Evolutionary conservation across 1,140 invertebrate genomes (phyloP), one percentile per base, ranked within the genome.

Genomic region (Drosophila equinoxialis): DNA sequence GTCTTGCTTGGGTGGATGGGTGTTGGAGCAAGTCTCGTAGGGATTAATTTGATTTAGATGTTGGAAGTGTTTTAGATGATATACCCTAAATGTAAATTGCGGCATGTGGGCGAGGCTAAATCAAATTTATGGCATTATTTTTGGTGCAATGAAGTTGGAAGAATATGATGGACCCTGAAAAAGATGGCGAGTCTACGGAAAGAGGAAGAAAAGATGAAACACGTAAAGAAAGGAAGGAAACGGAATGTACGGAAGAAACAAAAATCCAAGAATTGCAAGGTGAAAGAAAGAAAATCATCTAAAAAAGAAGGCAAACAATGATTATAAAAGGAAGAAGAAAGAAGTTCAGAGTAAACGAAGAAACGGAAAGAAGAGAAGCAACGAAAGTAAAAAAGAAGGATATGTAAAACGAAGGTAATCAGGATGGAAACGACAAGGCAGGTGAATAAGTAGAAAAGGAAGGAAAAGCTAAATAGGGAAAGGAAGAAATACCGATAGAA

Each of bases 1-100:
- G 48, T 8, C 42, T 17, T 35, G 41, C 10, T n/a, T 11, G 20
- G 20, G n/a, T 30, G 33, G 37, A 60, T n/a, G 54, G 55, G 10
- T 3, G 55, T 54, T n/a, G 30, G 17, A 70, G 64, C 69, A 72
- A 81, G 74, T 81, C 74, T 67, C 51, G 73, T 65, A 42, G 68
- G 84, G 84, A 89, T 87, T 87, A 89, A 89, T 89, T 87, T 87
- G 84, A 87, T 87, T 89, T 87, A 87, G 84, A 87, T 87, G 84
- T 89, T 87, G 70, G 17, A 83, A 89, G 77, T 83, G 77, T 80
- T 80, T 67, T 65, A 33, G 57, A 59, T 33, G n/a, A 30, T 33
- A 30, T 14, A 37, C 57, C 57, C 30, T 37, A 59, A 39, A 59
- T 59, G 57, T 59, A 59, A 59, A 59, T 77, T 77, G 71, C 45